Percentiles rank a stretch among this genome's conserved stretches.
These are phyloP conservation scores for Carposina sasakii DNA, from an alignment of 1,140 invertebrate genomes.

Conservation along the genomic window DNA sequence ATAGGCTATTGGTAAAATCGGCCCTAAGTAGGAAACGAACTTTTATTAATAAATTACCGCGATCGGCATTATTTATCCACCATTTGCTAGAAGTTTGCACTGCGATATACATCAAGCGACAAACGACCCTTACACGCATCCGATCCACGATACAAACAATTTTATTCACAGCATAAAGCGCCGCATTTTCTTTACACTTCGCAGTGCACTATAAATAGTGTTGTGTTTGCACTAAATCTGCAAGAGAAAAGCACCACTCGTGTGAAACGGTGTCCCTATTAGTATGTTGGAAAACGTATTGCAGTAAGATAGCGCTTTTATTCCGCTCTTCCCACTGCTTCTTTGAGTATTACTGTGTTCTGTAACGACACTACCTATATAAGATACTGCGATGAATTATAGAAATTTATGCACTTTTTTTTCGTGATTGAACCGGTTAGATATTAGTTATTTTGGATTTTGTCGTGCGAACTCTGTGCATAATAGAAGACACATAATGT, in stretches of 20 bases:
- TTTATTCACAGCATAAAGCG: no score
- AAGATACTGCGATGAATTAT: no score
- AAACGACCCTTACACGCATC: no score
- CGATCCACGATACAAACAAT: no score
- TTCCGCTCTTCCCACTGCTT: conserved; percentile 21
- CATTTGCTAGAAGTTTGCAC: no score
- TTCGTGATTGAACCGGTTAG: not conserved
- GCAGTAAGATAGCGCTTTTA: conserved; percentile 35
- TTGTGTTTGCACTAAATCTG: conserved; percentile 30
- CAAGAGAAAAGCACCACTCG: conserved; percentile 8
- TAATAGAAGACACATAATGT: not conserved
- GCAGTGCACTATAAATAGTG: no score
- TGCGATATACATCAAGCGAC: no score
- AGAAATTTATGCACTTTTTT: not conserved
- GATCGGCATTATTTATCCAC: no score
- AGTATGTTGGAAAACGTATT: conserved; percentile 32
- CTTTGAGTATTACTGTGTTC: conserved; percentile 15
- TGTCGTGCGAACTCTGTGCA: not conserved
- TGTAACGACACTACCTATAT: conserved; percentile 4
- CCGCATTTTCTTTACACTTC: conserved; percentile 22
- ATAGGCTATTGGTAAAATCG: no score
- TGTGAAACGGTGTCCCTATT: conserved; percentile 15
- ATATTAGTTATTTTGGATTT: not conserved
- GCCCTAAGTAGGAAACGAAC: no score
- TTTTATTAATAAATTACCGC: no score